These are phyloP conservation scores for Cataglyphis hispanica DNA, from an alignment of 1,140 invertebrate species.

Conservation along the genomic window DNA sequence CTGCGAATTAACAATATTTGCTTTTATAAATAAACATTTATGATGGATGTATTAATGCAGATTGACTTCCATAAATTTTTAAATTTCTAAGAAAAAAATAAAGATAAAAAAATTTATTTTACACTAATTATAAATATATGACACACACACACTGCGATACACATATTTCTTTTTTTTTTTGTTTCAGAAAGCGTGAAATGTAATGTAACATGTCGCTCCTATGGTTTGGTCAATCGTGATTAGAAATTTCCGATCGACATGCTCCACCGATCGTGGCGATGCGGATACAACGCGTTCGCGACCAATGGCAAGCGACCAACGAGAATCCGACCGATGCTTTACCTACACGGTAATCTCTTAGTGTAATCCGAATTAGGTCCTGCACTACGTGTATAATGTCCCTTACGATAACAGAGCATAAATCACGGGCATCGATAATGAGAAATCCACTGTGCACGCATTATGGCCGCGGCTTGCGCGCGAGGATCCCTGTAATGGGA, in stretches of 20 bases:
- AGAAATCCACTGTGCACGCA: conserved; percentile 68
- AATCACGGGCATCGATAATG: conserved; percentile 81
- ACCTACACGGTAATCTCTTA: conserved; percentile 78
- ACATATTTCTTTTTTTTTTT: not conserved
- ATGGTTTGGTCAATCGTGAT: conserved; percentile 4
- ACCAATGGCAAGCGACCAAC: conserved; percentile 58
- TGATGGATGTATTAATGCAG: not conserved
- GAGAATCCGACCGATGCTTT: conserved; percentile 74
- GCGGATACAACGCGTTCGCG: conserved; percentile 58
- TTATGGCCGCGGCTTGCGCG: conserved; percentile 42
- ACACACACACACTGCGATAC: not conserved
- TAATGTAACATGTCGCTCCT: not conserved
- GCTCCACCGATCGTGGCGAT: conserved; percentile 20
- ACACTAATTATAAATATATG: not conserved
- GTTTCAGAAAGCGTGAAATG: not conserved
- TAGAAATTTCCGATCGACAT: conserved; percentile 47
- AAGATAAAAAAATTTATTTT: not conserved
- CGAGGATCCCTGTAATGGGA: conserved; percentile 35
- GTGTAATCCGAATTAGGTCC: conserved; percentile 81
- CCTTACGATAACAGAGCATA: conserved; percentile 81
- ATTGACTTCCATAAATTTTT: no score
- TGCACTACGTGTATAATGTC: conserved; percentile 75
- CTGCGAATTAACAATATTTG: not conserved
- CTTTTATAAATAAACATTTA: not conserved
- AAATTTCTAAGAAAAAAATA: not conserved